Conservation (phyloP, 2,888 invertebrate species). For the Drosophila yooni region DNA sequence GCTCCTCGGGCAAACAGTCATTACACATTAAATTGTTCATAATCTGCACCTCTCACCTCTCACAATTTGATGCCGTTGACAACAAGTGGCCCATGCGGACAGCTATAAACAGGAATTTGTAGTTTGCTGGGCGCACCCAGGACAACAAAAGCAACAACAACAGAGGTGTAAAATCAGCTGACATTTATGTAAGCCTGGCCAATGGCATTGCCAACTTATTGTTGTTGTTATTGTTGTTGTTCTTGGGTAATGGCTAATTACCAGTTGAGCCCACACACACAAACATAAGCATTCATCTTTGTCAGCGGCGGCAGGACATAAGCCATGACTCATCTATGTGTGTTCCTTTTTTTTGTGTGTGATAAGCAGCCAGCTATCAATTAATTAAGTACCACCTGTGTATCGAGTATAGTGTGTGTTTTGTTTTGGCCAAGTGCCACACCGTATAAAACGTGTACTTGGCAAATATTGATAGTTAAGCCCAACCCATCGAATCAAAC, state of each 20-base stretch:
- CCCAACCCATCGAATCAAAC: neutral
- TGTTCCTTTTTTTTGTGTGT: neutral
- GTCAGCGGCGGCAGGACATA: constrained; percentile 46
- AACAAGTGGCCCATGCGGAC: constrained; percentile 62
- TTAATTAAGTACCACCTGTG: constrained; percentile 55
- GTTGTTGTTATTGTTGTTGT: neutral
- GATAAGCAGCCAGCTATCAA: constrained; percentile 43
- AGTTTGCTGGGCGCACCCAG: constrained; percentile 33
- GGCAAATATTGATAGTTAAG: constrained; percentile 51
- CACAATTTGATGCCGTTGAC: constrained; percentile 20
- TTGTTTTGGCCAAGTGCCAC: constrained; percentile 19
- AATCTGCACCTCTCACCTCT: constrained; percentile 16
- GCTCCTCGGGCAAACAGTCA: constrained; percentile 28
- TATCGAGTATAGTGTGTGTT: constrained; percentile 19
- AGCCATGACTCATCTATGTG: constrained; percentile 35
- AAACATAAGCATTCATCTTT: constrained; percentile 67
- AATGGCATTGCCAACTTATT: constrained; percentile 12
- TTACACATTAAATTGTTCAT: constrained; percentile 34
- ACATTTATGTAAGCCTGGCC: constrained; percentile 45
- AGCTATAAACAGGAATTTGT: constrained; percentile 60
- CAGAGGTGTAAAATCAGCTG: constrained; percentile 11
- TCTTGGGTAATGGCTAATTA: constrained; percentile 54
- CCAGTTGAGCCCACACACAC: constrained; percentile 36
- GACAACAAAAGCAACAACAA: constrained; percentile 3
- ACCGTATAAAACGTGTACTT: constrained; percentile 13